These are phyloP conservation scores for Alexandromys fortis DNA, from an alignment of 2,113 vertebrate species.

Conservation along the genomic window DNA sequence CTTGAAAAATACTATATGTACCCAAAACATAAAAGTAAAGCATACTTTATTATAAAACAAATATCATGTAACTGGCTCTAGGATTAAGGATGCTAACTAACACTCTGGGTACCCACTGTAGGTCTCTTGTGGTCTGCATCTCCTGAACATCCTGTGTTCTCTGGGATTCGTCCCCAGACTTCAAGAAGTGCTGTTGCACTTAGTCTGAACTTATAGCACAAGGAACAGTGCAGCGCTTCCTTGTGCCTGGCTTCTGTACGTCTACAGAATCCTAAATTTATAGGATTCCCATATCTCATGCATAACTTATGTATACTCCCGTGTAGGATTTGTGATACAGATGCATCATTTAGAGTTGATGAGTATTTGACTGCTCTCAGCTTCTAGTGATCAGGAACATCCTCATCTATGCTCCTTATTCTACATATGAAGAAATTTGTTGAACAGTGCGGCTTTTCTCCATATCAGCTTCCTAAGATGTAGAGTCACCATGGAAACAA, in stretches of 20 bases:
- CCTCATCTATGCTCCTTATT: background rate
- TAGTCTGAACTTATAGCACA: background rate
- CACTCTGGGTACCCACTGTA: background rate
- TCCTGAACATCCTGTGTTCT: background rate
- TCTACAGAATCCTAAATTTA: background rate
- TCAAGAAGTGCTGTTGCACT: background rate
- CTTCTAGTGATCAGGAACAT: background rate
- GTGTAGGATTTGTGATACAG: background rate
- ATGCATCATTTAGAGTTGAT: background rate
- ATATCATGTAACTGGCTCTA: background rate
- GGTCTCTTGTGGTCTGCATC: background rate
- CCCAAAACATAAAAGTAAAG: background rate
- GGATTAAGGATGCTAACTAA: background rate
- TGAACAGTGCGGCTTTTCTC: background rate
- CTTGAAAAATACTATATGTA: background rate
- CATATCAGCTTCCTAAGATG: background rate
- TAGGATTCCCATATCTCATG: background rate
- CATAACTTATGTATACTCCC: background rate
- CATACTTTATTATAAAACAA: background rate
- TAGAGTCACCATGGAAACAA: background rate
- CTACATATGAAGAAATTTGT: background rate
- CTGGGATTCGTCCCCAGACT: background rate
- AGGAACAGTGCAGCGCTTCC: background rate
- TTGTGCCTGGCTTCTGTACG: background rate
- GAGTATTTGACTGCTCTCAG: background rate